Base-by-base conservation (phyloP, 2,113 vertebrate species). In the Acanthisitta chloris region DNA sequence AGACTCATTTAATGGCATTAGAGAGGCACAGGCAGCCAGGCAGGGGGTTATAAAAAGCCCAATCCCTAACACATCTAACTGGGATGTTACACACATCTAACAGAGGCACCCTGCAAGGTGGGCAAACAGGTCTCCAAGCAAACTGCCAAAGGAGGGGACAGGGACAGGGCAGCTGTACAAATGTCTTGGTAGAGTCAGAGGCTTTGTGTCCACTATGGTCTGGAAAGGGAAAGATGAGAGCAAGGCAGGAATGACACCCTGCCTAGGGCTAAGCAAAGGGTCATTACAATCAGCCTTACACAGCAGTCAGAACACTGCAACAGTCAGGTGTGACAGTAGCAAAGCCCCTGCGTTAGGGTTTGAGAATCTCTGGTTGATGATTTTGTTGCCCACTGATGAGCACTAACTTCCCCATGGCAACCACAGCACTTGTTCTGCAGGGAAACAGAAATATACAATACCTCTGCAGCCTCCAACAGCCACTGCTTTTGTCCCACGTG, bases 391-490 rank as follows among this genome's bases (percentile, higher is more conserved):
- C 94, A 42, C 81, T 82, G 92, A 85, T 14, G 17, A 70, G 40
- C 54, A 33, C 58, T 11, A 46, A 51, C 92, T 93, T 96, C 78
- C 94, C 96, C 94, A 95, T 93, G 85, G 96, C 87, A 97, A 96
- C 94, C 31, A 0, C 87, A 90, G 78, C 57, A 69, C 84, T 72
- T 31, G 54, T 11, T 94, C 81, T 34, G 74, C 90, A 72, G 54
- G 87, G 91, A 46, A 91, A 77, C 55, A 49, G 33, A 52, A 91
- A 49, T 65, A 36, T 7, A 46, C 74, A 64, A 42, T 71, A 76
- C 79, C 65, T 36, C 25, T 29, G 54, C 84, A 92, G 86, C 38
- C 69, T 94, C 57, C 24, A 70, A 29, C 52, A 84, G 61, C 16
- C 34, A 12, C 11, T 23, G 81, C 72, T 91, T 73, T 38, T 43